Evolutionary conservation across 2,888 invertebrate genomes (phyloP), one percentile per base, ranked within the genome.

Genomic region (Archaeoteleia sp.): DNA sequence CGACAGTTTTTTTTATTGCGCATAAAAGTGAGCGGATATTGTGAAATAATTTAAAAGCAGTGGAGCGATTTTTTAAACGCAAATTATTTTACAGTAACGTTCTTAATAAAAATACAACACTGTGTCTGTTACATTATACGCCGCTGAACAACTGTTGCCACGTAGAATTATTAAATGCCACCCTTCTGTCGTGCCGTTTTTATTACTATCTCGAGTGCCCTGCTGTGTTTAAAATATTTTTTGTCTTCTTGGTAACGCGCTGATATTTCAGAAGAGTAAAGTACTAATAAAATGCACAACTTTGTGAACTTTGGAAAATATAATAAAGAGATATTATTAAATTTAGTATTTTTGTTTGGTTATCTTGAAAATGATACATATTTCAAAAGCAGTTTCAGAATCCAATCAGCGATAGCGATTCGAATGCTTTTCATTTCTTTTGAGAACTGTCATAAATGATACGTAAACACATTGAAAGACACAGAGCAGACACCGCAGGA

Each of bases 121-220:
- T 46, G 49, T 46, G 40, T 65, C 51, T 29, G 30, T 43, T 58
- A 32, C 27, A 39, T 42, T 60, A 53, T 55, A 43, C 49, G 35
- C 20, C 20, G 14, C 12, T 17, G 30, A 60, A 67, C 66, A 67
- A 67, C 66, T 67, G 66, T 60, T 60, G 60, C 54, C 66, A 27
- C 39, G 35, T 25, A 29, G 42, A 67, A 67, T 67, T 60, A 60
- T 61, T 60, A 67, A 67, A 55, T 45, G 48, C 54, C 48, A 60
- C 49, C 60, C 63, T 42, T 51, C 42, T 35, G 46, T 40, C 53
- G 65, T 20, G 15, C 14, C 51, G 32, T 66, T 60, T 66, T 66
- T 60, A 60, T 66, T 66, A 49, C 60, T 43, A 54, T 46, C 42
- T 42, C 27, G 29, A 48, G 46, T 37, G 54, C 42, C 43, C 43